Base-by-base conservation (phyloP, 2,888 invertebrate genomes). In the Fragum whitleyi region DNA sequence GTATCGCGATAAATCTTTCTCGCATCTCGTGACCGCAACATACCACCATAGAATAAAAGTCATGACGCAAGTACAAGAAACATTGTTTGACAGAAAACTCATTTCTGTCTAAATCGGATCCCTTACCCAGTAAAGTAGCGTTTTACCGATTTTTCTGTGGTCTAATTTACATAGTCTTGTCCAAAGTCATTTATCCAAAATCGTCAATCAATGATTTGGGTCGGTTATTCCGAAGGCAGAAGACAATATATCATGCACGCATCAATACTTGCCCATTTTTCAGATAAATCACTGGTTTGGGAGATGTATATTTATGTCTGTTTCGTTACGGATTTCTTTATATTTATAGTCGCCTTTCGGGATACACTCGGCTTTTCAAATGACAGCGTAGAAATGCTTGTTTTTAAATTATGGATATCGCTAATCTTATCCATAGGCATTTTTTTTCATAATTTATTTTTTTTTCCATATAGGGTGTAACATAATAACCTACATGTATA, bases 81-180 rank as follows among this genome's bases (percentile, higher is more conserved):
- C 47, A 5, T 14, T n/a, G 14, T 47, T n/a, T 47, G 47, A 47
- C 47, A 14, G 14, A 47, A 57, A 57, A 21, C 57, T 26, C 23
- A 57, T 57, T 57, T 26, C 9, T 2, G 28, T 21, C 23, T 23
- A 57, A 6, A 57, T 57, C 57, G 14, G 57, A 57, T 21, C 23
- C 26, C 23, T 57, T 57, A 26, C 57, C 57, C 6, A 19, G 57
- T 14, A 57, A 57, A 57, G 6, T 23, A 57, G 26, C 23, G 28
- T 57, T 57, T 57, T 57, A 57, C 57, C 57, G 57, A 57, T 57
- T 57, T 36, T 14, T 57, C 57, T 57, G 57, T 14, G 23, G 57
- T 65, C 42, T 65, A 65, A 65, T 65, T 65, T 65, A 42, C 65
- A 65, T 65, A 42, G 23, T 21, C 42, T 2, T 42, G 65, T 65